These are phyloP conservation scores for Lateolabrax maculatus DNA, from an alignment of 2,797 vertebrate species.

Conservation along the genomic window DNA sequence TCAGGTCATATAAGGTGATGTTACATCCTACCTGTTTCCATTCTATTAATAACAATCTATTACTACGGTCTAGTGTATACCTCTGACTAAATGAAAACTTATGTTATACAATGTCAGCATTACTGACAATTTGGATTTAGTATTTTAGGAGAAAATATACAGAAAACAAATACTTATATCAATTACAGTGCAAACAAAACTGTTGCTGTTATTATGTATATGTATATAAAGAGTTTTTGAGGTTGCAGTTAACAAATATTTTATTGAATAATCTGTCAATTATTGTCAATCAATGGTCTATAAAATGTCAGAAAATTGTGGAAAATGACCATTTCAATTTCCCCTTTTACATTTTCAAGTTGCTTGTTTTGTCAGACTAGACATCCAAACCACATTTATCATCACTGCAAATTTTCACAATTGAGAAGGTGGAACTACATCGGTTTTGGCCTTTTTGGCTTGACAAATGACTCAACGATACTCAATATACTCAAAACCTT, in stretches of 20 bases:
- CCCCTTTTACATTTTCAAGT: not conserved
- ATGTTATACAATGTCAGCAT: not conserved
- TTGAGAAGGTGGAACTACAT: not conserved
- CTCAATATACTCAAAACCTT: not conserved
- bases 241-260: not conserved
- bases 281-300: not conserved
- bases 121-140: not conserved
- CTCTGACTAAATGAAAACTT: not conserved
- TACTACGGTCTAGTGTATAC: not conserved
- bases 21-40: not conserved
- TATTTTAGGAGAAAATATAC: not conserved
- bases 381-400: not conserved
- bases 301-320: not conserved
- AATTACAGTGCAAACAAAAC: not conserved
- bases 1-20: not conserved
- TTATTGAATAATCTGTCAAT: not conserved
- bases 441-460: not conserved
- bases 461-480: not conserved
- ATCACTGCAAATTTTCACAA: not conserved
- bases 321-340: not conserved
- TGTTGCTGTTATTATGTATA: not conserved
- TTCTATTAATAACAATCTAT: not conserved
- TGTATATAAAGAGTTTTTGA: not conserved
- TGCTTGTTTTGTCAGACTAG: not conserved
- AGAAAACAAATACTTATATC: not conserved